phyloP scores from a whole-genome alignment of 2,888 invertebrate species.

The Halictus quadricinctus region DNA sequence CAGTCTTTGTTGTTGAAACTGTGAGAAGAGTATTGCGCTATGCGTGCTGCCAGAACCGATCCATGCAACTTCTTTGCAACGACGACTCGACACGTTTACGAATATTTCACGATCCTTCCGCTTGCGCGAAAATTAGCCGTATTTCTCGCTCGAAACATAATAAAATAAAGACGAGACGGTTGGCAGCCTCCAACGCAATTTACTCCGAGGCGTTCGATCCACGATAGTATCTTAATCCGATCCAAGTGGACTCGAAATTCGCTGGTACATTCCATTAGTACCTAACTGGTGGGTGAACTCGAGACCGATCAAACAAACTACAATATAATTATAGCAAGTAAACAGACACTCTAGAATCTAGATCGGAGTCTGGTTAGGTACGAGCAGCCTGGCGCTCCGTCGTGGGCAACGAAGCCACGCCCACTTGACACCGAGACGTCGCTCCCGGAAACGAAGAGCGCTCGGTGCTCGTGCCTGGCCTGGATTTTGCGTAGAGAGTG shows the following conservation, averaged over 20 bases:
- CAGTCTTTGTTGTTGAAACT: conserved; percentile 26
- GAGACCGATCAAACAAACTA: conserved; percentile 16
- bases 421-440: neutral
- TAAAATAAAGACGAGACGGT: neutral
- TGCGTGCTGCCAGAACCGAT: conserved; percentile 45
- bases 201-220: conserved; percentile 29
- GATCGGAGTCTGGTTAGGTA: neutral
- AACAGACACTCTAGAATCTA: conserved; percentile 23
- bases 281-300: conserved; percentile 41
- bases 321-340: conserved; percentile 32
- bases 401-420: neutral
- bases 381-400: neutral
- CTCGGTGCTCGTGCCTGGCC: neutral
- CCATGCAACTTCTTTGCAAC: conserved; percentile 1
- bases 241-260: conserved; percentile 57
- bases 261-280: conserved; percentile 67
- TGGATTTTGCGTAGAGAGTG: conserved; percentile 24
- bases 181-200: neutral
- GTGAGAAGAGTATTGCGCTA: conserved; percentile 26
- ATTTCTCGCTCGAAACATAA: neutral
- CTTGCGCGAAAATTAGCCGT: neutral
- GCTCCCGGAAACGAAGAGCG: neutral
- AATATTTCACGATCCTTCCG: neutral
- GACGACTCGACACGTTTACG: conserved; percentile 17
- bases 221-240: conserved; percentile 62